Percentiles rank a stretch among this genome's conserved stretches.
Conservation (phyloP, 2,888 invertebrate species). For the Cosmia pyralina region DNA sequence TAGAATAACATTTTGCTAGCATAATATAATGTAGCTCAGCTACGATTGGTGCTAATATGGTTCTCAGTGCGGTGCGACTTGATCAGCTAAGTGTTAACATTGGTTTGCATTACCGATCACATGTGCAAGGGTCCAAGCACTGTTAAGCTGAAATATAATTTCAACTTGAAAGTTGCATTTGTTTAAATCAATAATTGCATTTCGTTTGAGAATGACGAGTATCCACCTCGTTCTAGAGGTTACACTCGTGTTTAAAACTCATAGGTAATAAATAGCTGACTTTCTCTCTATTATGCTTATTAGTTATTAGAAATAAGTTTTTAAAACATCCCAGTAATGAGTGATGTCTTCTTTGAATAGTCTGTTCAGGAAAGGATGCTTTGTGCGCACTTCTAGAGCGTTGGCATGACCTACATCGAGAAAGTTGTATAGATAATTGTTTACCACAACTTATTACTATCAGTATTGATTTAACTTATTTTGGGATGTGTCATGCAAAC, state of each 20-base stretch:
- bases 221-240: conserved; percentile 49
- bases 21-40: conserved; percentile 1
- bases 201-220: conserved; percentile 20
- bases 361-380: neutral
- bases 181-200: neutral
- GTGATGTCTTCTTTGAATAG: neutral
- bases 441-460: neutral
- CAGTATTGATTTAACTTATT: conserved; percentile 3
- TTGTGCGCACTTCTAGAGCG: neutral
- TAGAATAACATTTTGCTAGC: conserved; percentile 2
- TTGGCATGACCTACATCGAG: neutral
- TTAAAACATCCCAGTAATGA: conserved; percentile 31
- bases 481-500: neutral
- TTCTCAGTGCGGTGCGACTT: neutral
- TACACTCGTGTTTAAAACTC: conserved; percentile 7
- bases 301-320: conserved; percentile 36
- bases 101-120: too few species aligned
- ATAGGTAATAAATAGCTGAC: neutral
- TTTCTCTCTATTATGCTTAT: conserved; percentile 3
- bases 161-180: conserved; percentile 19
- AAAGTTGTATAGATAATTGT: too few species aligned
- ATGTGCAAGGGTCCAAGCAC: neutral
- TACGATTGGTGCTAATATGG: conserved; percentile 23
- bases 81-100: neutral
- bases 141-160: conserved; percentile 49